Conservation (phyloP, 1,140 invertebrate genomes). For the Leptonema lineaticorne region DNA sequence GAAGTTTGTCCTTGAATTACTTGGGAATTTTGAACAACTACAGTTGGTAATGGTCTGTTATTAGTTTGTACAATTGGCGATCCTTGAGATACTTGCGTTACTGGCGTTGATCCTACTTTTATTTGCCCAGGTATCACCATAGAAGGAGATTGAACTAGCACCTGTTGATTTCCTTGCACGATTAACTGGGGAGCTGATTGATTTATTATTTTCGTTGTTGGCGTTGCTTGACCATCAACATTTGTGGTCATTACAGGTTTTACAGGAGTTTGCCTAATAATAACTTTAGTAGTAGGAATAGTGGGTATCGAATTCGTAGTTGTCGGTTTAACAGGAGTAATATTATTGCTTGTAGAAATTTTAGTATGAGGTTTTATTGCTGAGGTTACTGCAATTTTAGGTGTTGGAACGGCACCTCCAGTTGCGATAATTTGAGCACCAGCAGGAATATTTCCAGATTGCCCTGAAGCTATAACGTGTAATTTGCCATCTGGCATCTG, state of each 20-base stretch:
- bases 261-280: constrained; percentile 28
- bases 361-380: constrained; percentile 35
- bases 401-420: constrained; percentile 33
- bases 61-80: constrained; percentile 28
- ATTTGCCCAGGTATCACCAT: constrained; percentile 49
- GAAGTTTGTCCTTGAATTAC: constrained; percentile 30
- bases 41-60: constrained; percentile 45
- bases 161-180: constrained; percentile 45
- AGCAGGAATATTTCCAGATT: constrained; percentile 43
- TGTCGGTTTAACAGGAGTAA: background rate
- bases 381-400: constrained; percentile 36
- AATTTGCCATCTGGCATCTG: constrained; percentile 92
- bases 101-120: constrained; percentile 31
- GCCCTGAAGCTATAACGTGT: constrained; percentile 69
- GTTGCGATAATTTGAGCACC: constrained; percentile 39
- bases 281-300: constrained; percentile 22
- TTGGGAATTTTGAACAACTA: constrained; percentile 46
- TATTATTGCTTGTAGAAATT: background rate
- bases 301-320: constrained; percentile 14
- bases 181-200: constrained; percentile 44
- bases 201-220: constrained; percentile 14
- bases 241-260: background rate
- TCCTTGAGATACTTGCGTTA: constrained; percentile 37
- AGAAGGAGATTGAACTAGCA: constrained; percentile 44
- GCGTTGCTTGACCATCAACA: background rate